Conservation (phyloP, 2,113 vertebrate species). For the Hippocampus mohnikei region DNA sequence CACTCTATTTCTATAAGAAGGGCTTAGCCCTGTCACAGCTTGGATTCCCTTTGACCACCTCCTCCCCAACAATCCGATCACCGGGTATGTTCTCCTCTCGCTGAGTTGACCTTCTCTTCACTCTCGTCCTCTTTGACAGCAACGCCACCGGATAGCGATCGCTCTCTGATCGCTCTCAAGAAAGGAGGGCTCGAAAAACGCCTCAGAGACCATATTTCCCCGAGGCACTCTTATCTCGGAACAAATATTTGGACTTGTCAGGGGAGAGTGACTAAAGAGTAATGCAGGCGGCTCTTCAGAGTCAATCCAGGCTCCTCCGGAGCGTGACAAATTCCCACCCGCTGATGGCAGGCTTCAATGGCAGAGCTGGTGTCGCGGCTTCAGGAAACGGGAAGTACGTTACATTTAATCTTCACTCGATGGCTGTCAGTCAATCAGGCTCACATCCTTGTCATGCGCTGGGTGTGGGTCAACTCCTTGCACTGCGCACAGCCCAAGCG, state of each 20-base stretch:
- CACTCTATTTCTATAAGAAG: neutral
- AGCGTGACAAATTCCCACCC: constrained; percentile 6
- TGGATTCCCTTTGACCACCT: neutral
- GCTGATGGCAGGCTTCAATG: neutral
- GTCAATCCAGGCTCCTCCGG: neutral
- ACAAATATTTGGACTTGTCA: constrained; percentile 2
- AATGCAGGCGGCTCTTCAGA: neutral
- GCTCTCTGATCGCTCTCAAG: neutral
- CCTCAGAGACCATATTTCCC: neutral
- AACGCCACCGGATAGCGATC: neutral
- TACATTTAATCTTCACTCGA: neutral
- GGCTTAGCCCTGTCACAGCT: neutral
- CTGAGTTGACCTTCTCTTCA: constrained; percentile 1
- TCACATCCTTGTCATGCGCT: neutral
- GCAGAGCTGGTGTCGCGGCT: neutral
- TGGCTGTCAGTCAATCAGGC: neutral
- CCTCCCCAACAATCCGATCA: neutral
- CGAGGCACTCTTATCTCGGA: neutral
- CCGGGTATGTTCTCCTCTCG: neutral
- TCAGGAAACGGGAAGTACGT: neutral
- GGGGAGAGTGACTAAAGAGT: neutral
- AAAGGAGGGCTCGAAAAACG: neutral
- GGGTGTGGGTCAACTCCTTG: neutral
- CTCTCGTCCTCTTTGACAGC: neutral
- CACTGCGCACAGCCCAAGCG: neutral